A percentile compares a stretch with the other conserved stretches of the same genome.
phyloP scores from a whole-genome alignment of 2,797 vertebrate species.

The Chelonia mydas region DNA sequence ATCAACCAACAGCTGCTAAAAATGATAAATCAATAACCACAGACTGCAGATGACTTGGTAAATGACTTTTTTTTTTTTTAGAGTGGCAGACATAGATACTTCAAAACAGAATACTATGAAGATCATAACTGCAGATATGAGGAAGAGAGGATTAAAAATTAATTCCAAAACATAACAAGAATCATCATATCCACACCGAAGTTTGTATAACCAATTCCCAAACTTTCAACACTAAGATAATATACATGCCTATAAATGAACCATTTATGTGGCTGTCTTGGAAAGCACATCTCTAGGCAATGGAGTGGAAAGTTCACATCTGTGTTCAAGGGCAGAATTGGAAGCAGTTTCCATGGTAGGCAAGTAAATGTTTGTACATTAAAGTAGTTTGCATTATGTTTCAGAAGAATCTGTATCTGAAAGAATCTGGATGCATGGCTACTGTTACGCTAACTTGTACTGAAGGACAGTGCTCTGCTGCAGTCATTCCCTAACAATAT shows the following conservation, averaged over 20 bases:
- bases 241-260: slow-evolving; percentile 33
- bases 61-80: background rate
- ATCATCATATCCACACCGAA: slow-evolving; percentile 5
- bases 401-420: slow-evolving; percentile 15
- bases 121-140: background rate
- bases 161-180: slow-evolving; percentile 23
- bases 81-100: background rate
- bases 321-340: slow-evolving; percentile 64
- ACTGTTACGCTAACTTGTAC: background rate
- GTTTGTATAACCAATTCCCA: slow-evolving; percentile 17
- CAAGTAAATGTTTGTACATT: background rate
- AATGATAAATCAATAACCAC: background rate
- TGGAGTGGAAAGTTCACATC: slow-evolving; percentile 72
- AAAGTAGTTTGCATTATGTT: background rate
- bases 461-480: background rate
- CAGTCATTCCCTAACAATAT: background rate
- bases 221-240: slow-evolving; percentile 34
- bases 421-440: background rate
- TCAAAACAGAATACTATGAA: background rate
- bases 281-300: slow-evolving; percentile 34
- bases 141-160: background rate
- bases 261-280: slow-evolving; percentile 35
- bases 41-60: background rate
- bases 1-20: background rate
- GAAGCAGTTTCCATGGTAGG: slow-evolving; percentile 28